A percentile compares a stretch with the other conserved stretches of the same genome.
Evolutionary conservation across 2,797 vertebrate genomes (phyloP).

Genomic region (Xyrichtys novacula): DNA sequence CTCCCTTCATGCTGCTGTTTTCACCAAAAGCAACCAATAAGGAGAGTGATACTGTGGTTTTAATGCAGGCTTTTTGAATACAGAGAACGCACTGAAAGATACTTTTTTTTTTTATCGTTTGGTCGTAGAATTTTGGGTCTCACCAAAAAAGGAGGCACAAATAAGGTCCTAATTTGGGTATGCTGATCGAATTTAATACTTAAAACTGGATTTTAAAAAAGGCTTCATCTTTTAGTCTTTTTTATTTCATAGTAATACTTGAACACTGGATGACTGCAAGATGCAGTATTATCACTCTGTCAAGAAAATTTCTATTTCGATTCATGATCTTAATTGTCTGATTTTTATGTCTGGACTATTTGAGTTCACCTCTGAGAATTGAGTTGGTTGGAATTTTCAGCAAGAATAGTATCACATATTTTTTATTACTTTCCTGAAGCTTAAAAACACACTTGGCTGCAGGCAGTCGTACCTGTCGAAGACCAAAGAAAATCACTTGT

Average conservation of each 20-base stretch:
- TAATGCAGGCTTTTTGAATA: conserved; percentile 21
- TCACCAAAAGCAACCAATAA: conserved; percentile 50
- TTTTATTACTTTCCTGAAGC: background rate
- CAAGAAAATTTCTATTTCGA: too few species aligned
- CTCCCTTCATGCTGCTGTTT: conserved; percentile 56
- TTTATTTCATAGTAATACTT: conserved; percentile 43
- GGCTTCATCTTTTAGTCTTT: conserved; percentile 31
- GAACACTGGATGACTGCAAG: conserved; percentile 33
- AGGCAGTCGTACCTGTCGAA: conserved; percentile 24
- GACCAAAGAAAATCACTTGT: conserved; percentile 40
- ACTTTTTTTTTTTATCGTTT: conserved; percentile 46
- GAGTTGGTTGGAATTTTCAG: background rate
- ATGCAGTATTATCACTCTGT: conserved; percentile 9
- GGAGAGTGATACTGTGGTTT: conserved; percentile 36
- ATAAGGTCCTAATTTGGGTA: conserved; percentile 40
- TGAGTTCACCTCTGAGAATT: background rate
- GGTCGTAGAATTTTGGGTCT: conserved; percentile 29
- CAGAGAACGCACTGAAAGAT: conserved; percentile 11
- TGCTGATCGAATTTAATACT: conserved; percentile 47
- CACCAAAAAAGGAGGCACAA: conserved; percentile 23
- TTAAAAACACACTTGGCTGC: conserved; percentile 13
- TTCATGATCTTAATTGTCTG: background rate
- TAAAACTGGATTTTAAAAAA: conserved; percentile 45
- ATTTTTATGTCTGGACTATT: background rate
- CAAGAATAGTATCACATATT: background rate